A percentile compares a stretch with the other conserved stretches of the same genome.
These are phyloP conservation scores for Panzeria rudis DNA, from an alignment of 2,888 invertebrate species.

Conservation along the genomic window DNA sequence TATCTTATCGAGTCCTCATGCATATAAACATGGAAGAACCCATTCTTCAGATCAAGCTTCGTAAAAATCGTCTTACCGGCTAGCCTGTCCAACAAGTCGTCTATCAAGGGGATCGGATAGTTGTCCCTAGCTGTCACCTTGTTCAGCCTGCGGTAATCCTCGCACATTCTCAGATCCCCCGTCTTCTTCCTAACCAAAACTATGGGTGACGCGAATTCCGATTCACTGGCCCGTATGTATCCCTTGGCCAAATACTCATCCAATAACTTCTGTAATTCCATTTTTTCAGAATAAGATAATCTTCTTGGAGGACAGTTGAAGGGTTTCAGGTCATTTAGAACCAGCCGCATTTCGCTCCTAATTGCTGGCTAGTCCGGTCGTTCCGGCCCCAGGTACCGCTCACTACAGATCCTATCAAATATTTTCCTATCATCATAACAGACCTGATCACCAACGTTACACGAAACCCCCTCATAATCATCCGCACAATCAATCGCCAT, in stretches of 20 bases:
- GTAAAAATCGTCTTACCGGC: constrained; percentile 8
- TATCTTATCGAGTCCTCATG: too few species aligned
- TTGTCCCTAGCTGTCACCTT: not conserved
- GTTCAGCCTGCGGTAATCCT: not conserved
- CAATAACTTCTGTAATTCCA: not conserved
- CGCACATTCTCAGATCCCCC: constrained; percentile 7
- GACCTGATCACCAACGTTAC: not conserved
- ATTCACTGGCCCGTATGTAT: not conserved
- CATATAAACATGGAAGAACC: too few species aligned
- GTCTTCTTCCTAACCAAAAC: constrained; percentile 46
- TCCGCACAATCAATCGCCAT: not conserved
- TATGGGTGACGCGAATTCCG: not conserved
- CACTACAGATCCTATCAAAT: not conserved
- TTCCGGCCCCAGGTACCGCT: not conserved
- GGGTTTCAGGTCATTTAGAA: not conserved
- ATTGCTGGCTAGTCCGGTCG: not conserved
- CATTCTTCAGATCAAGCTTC: constrained; percentile 9
- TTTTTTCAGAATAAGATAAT: not conserved
- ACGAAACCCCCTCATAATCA: too few species aligned
- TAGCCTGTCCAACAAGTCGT: constrained; percentile 43
- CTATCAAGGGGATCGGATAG: constrained; percentile 40
- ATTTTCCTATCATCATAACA: not conserved
- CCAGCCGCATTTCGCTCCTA: not conserved
- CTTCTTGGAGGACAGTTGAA: constrained; percentile 14
- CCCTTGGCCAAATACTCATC: constrained; percentile 39